Conservation (phyloP, 2,113 vertebrate genomes). For the Macrotus californicus region DNA sequence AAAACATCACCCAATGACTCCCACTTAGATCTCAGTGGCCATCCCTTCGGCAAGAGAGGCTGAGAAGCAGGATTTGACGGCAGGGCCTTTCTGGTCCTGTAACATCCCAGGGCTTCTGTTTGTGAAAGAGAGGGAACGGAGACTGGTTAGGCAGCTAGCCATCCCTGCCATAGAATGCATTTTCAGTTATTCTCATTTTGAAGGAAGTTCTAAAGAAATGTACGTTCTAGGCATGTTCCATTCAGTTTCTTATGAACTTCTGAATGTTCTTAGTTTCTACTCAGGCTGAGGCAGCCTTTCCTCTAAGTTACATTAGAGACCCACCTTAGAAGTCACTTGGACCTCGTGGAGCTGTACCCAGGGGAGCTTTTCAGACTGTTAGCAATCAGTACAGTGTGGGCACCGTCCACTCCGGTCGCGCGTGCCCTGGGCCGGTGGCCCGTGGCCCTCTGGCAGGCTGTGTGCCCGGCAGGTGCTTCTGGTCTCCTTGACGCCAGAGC, state of each 20-base stretch:
- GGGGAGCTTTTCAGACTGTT: background rate
- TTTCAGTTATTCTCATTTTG: background rate
- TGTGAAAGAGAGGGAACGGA: background rate
- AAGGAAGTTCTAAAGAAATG: background rate
- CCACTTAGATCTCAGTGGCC: background rate
- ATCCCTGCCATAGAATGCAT: background rate
- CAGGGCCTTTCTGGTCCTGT: background rate
- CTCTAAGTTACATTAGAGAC: background rate
- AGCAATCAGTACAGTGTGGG: rapidly evolving
- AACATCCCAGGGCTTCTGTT: background rate
- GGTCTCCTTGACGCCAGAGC: background rate
- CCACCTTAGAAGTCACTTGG: background rate
- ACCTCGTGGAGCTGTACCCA: background rate
- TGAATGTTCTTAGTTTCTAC: background rate
- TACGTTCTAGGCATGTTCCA: rapidly evolving
- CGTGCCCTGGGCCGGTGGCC: background rate
- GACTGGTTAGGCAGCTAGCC: background rate
- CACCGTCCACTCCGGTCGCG: background rate
- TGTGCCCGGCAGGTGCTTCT: background rate
- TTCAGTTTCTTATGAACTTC: background rate
- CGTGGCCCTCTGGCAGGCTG: background rate
- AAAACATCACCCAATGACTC: background rate
- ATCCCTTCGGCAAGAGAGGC: background rate
- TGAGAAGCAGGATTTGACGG: background rate
- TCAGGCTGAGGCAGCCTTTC: background rate